A percentile compares a stretch with the other conserved stretches of the same genome.
phyloP scores from a whole-genome alignment of 2,113 vertebrate species.

The Jaculus jaculus region DNA sequence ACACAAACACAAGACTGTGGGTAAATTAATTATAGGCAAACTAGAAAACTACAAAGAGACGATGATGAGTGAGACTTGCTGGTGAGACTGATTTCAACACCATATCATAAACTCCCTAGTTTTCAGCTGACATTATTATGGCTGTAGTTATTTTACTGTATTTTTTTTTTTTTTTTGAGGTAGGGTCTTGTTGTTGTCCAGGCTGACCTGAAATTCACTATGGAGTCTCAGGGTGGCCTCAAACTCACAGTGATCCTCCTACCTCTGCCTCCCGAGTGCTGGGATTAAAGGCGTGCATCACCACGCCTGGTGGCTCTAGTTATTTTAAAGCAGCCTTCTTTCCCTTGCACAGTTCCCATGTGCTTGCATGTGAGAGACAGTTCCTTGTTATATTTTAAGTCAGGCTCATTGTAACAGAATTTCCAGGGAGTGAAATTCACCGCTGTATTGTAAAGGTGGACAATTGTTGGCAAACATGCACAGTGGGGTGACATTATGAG shows the following conservation, averaged over 20 bases:
- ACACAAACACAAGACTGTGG: background rate
- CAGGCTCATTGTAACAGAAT: background rate
- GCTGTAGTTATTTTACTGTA: background rate
- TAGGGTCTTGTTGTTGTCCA: no score
- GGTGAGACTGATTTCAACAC: no score
- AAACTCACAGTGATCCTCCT: no score
- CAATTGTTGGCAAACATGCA: background rate
- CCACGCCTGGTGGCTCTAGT: no score
- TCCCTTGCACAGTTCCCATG: background rate
- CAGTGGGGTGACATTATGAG: fast-evolving
- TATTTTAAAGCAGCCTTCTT: background rate
- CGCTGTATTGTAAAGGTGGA: no score
- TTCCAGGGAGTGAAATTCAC: background rate
- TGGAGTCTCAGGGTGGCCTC: no score
- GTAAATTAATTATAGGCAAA: background rate
- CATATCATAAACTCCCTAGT: background rate
- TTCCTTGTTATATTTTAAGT: background rate
- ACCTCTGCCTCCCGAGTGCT: no score
- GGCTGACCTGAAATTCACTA: no score
- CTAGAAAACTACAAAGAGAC: background rate
- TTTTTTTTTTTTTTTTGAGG: no score
- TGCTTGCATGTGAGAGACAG: background rate
- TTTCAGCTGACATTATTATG: background rate
- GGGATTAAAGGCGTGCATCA: no score
- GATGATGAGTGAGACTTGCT: no score